Evolutionary conservation across 2,113 vertebrate genomes (phyloP), one percentile per base, ranked within the genome.

Genomic region (Forbesichthys agassizii): DNA sequence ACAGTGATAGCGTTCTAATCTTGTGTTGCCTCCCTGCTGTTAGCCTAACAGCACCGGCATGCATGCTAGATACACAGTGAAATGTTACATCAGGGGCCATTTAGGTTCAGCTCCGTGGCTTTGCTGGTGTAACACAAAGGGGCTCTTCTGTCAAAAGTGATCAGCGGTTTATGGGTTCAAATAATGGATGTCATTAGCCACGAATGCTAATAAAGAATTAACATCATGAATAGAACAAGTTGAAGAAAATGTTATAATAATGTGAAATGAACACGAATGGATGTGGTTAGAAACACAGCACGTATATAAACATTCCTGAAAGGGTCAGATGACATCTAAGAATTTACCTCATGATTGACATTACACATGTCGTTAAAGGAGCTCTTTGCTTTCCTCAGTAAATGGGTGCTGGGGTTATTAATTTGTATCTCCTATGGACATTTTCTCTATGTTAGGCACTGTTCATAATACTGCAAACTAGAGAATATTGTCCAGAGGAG

Each of bases 391-490:
- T 79, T 11, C 27, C 27, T 27, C 27, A 27, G 27, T 27, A 27
- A 27, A 27, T 27, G 27, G 27, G 27, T 27, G 27, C 27, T 27
- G 27, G 27, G 27, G 27, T 27, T 27, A 27, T 27, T 27, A 2
- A 27, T 69, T 61, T 59, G 18, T 65, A 63, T 13, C 16, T 48
- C 42, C 74, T 66, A 14, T 52, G 27, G 74, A 68, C 55, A 49
- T 65, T 14, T 27, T 82, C 75, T 68, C 77, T 52, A 66, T 64
- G 71, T 79, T 71, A 54, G 36, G 36, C 36, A 48, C 74, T 81
- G 79, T 88, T 86, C 49, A 81, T 60, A 83, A 85, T 82, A 73
- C 68, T 46, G 33, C 75, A 81, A 77, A 18, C 59, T 52, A 9
- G 49, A 52, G 66, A 66, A 77, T 67, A 67, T 53, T 68, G 69